phyloP scores from a whole-genome alignment of 1,140 invertebrate species.

The Cyrtorhinus lividipennis region DNA sequence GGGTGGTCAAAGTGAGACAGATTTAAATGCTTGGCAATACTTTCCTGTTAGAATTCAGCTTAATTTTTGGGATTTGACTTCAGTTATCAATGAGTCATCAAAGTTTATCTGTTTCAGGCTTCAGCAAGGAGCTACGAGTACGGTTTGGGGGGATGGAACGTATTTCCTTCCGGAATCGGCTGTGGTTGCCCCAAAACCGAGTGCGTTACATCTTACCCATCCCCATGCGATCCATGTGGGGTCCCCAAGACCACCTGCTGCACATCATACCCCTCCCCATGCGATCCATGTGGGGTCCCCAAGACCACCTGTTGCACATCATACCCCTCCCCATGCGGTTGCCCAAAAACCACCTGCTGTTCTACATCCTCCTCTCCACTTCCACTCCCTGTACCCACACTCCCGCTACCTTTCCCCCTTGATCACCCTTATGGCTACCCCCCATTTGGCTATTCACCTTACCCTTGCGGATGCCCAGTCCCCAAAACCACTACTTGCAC shows the following conservation, averaged over 20 bases:
- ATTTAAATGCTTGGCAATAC: background rate
- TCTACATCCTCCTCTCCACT: background rate
- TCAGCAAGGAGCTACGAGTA: background rate
- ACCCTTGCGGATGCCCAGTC: background rate
- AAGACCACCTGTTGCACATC: conserved; percentile 7
- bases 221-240: background rate
- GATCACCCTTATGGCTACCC: background rate
- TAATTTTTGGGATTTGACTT: background rate
- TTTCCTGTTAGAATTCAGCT: background rate
- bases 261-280: background rate
- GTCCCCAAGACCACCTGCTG: background rate
- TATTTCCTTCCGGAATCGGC: background rate
- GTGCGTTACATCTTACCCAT: background rate
- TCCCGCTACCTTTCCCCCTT: background rate
- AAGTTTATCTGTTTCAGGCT: background rate
- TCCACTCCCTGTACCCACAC: background rate
- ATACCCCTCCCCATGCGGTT: background rate
- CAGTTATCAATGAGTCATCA: background rate
- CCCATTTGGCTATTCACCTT: background rate
- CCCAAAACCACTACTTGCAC: conserved; percentile 13
- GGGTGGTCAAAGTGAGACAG: background rate
- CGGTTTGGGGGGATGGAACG: background rate
- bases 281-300: background rate
- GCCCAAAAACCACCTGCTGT: conserved; percentile 6
- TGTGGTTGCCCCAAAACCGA: conserved; percentile 2